Percentiles rank a stretch among this genome's conserved stretches.
Evolutionary conservation across 2,888 invertebrate species (phyloP).

Genomic region (Noctua fimbriata): DNA sequence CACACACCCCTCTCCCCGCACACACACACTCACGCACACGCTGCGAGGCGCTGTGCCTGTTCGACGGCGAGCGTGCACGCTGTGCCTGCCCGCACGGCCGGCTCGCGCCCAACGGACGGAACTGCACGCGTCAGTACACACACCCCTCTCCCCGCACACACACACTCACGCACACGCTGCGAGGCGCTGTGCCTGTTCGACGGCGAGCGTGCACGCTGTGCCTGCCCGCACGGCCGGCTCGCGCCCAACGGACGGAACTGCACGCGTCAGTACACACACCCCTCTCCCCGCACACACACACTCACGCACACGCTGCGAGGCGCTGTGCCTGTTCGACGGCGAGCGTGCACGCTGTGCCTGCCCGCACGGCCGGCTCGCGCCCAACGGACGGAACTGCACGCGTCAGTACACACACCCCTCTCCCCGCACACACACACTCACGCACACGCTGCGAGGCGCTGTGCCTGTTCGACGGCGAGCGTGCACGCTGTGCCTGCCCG

Average conservation of each 20-base stretch:
- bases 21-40: too few species aligned
- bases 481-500: constrained; percentile 94
- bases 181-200: constrained; percentile 94
- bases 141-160: neutral
- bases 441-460: constrained; percentile 92
- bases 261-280: constrained; percentile 81
- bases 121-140: constrained; percentile 90
- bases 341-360: constrained; percentile 93
- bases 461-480: constrained; percentile 93
- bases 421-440: neutral
- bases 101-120: constrained; percentile 91
- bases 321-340: constrained; percentile 94
- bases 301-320: constrained; percentile 94
- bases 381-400: constrained; percentile 92
- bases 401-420: constrained; percentile 76
- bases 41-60: constrained; percentile 95
- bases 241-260: constrained; percentile 92
- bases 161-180: constrained; percentile 82
- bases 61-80: constrained; percentile 91
- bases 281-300: rapidly evolving
- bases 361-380: constrained; percentile 94
- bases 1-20: neutral
- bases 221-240: constrained; percentile 95
- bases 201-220: constrained; percentile 92
- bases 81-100: constrained; percentile 96